phyloP scores from a whole-genome alignment of 2,888 invertebrate genomes.

The Apeira syringaria region DNA sequence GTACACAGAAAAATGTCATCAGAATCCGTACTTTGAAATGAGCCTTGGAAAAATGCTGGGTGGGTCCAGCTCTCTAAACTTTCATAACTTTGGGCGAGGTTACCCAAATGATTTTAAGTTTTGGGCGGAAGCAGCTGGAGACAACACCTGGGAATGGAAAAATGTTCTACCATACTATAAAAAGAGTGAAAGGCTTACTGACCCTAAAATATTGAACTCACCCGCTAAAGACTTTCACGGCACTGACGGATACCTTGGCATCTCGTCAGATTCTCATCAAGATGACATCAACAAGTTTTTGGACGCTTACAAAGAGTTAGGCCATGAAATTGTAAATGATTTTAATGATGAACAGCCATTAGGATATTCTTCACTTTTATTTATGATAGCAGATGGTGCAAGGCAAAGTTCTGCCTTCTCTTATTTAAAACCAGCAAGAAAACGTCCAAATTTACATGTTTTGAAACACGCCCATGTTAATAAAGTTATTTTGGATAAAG shows the following conservation, averaged over 20 bases:
- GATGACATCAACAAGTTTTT: not conserved
- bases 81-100: not conserved
- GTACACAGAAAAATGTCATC: slow-evolving; percentile 1
- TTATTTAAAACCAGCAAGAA: not conserved
- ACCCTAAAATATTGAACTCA: not conserved
- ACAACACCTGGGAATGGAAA: slow-evolving; percentile 20
- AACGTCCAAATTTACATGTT: not conserved
- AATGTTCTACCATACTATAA: slow-evolving; percentile 17
- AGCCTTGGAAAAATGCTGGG: not conserved
- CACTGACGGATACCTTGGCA: not conserved
- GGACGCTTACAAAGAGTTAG: not conserved
- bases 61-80: not conserved
- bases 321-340: not conserved
- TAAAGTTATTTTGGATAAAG: not conserved
- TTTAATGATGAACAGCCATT: not conserved
- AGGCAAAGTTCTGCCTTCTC: not conserved
- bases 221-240: not conserved
- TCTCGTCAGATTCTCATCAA: not conserved
- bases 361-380: not conserved
- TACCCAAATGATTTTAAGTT: not conserved
- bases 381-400: not conserved
- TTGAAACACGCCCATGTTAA: not conserved
- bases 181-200: slow-evolving; percentile 13
- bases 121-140: slow-evolving; percentile 17
- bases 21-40: not conserved